These are phyloP conservation scores for Marronus borbonicus DNA, from an alignment of 2,888 invertebrate species.

Conservation along the genomic window DNA sequence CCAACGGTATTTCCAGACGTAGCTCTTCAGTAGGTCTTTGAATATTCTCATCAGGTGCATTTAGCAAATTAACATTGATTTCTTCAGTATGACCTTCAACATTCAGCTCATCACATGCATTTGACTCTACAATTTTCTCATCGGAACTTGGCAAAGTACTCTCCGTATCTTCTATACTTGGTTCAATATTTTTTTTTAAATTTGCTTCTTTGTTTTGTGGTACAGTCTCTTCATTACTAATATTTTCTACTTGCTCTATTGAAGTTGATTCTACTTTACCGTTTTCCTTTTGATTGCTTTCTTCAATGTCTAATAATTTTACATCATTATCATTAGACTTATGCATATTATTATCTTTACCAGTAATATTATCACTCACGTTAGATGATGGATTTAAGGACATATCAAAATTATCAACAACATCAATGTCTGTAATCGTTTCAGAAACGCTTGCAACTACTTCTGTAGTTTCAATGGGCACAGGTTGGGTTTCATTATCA, in stretches of 20 bases:
- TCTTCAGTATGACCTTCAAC: background rate
- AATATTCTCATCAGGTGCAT: background rate
- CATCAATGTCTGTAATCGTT: background rate
- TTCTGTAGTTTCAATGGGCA: background rate
- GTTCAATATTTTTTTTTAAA: constrained; percentile 4
- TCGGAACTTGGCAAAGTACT: background rate
- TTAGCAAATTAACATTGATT: background rate
- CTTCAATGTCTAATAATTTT: background rate
- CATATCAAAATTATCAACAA: background rate
- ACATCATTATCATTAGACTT: background rate
- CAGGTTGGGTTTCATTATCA: background rate
- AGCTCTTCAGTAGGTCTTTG: background rate
- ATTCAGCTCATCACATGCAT: background rate
- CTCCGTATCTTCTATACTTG: background rate
- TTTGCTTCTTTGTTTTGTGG: background rate
- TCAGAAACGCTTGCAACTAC: background rate
- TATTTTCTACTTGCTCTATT: background rate
- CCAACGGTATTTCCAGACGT: background rate
- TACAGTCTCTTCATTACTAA: background rate
- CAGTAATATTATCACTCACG: background rate
- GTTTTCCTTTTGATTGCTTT: background rate
- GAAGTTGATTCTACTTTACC: background rate
- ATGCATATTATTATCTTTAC: background rate
- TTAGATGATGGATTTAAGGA: background rate
- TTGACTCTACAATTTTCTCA: background rate